phyloP scores from a whole-genome alignment of 2,797 vertebrate species.

The Scomberomorus guttatus region DNA sequence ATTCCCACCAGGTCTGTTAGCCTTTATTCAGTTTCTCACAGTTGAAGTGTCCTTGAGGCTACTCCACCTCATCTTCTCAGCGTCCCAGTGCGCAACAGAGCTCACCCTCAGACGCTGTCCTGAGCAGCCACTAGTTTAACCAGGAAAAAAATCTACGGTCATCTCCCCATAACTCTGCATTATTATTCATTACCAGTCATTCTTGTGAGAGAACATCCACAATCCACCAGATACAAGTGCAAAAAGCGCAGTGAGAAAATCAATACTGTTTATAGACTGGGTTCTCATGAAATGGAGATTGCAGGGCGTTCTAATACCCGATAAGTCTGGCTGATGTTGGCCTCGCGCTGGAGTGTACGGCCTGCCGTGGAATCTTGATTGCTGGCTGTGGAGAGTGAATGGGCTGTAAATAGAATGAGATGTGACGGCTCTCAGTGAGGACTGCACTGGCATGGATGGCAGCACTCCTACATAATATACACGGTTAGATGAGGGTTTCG shows the following conservation, averaged over 20 bases:
- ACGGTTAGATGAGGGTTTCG: conserved; percentile 43
- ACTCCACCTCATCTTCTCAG: background rate
- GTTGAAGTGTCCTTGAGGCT: conserved; percentile 31
- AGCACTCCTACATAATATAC: conserved; percentile 25
- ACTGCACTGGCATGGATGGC: conserved; percentile 44
- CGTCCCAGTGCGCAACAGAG: background rate
- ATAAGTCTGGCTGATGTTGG: conserved; percentile 73
- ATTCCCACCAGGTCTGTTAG: conserved; percentile 8
- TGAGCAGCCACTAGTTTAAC: conserved; percentile 25
- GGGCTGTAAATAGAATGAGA: conserved; percentile 66
- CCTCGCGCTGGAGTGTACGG: conserved; percentile 43
- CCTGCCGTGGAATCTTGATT: conserved; percentile 60
- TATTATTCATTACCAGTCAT: conserved; percentile 78
- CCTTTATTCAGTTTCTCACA: conserved; percentile 14
- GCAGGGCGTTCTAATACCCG: conserved; percentile 66
- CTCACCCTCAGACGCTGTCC: conserved; percentile 9
- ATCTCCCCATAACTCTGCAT: conserved; percentile 51
- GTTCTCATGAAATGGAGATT: conserved; percentile 82
- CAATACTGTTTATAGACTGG: conserved; percentile 83
- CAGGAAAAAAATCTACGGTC: conserved; percentile 30
- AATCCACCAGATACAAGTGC: conserved; percentile 68
- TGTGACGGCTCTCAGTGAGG: conserved; percentile 51
- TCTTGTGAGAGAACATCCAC: conserved; percentile 61
- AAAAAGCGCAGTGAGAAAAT: conserved; percentile 77
- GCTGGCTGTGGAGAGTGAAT: conserved; percentile 49